Base-by-base conservation (phyloP, 2,797 vertebrate species). In the Pelochelys cantorii region DNA sequence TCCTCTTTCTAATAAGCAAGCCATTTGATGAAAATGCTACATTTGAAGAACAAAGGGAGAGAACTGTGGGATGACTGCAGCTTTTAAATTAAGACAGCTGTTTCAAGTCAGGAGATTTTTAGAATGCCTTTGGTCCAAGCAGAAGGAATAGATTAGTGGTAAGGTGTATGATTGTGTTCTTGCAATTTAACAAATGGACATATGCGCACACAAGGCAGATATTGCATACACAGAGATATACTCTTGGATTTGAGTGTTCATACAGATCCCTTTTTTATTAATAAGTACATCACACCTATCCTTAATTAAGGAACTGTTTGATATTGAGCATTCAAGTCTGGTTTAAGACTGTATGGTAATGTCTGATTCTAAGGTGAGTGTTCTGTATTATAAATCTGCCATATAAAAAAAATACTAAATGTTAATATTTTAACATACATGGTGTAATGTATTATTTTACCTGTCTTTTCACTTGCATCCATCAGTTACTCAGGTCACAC, bases 111-210 rank as follows among this genome's bases (percentile, higher is more conserved):
- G 37, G 65, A 81, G 22, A 52, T 65, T 8, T 79, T 29, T 5
- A 42, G 7, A 59, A 3, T 0, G 81, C 86, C 81, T 71, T 25
- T 77, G 52, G 20, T 2, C n/a, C 62, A 48, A 34, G 59, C 77
- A 90, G 81, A 20, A 56, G 55, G 75, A 83, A 23, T 18, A 81
- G 88, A 53, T 54, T 88, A 42, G 85, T 9, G 96, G 84, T 78
- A 54, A 90, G 83, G 82, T 71, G 62, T 37, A 85, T 93, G 78
- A 84, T 86, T 53, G 0, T 74, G 59, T 83, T 88, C 71, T 7
- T 79, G 93, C 59, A 42, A 37, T 59, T 91, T 84, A 81, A 12
- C 68, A 3, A 0, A 0, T 54, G 25, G 71, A 71, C 94, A 92
- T 87, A 92, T 93, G 13, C 81, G 68, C 5, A 0, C 11, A 56